Conservation (phyloP, 2,888 invertebrate genomes). For the Achlya flavicornis region DNA sequence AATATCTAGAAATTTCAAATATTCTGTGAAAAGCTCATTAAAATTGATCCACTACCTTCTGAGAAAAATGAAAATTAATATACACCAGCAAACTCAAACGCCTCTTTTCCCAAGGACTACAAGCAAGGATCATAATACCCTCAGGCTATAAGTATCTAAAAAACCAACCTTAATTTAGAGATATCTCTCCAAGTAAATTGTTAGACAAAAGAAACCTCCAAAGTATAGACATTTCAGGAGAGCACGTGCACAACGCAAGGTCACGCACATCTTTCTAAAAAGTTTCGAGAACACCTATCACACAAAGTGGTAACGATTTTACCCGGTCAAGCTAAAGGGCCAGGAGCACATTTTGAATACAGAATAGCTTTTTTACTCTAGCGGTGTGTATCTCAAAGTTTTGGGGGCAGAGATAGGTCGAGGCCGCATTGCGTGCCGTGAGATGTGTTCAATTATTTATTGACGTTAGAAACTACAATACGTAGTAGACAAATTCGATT, state of each 20-base stretch:
- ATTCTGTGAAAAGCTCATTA: too few species aligned
- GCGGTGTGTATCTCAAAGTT: constrained; percentile 36
- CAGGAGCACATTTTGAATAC: constrained; percentile 51
- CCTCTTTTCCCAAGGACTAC: too few species aligned
- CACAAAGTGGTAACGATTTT: constrained; percentile 35
- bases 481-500: too few species aligned
- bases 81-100: too few species aligned
- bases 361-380: constrained; percentile 46
- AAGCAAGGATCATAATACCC: too few species aligned
- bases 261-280: constrained; percentile 10
- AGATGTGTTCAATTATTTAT: constrained; percentile 9
- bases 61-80: too few species aligned
- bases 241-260: constrained; percentile 17
- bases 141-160: too few species aligned
- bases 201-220: neutral
- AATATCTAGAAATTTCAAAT: too few species aligned
- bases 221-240: neutral
- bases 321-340: constrained; percentile 46
- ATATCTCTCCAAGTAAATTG: neutral
- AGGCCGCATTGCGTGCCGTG: constrained; percentile 20
- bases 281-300: constrained; percentile 26
- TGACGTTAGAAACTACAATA: constrained; percentile 5
- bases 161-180: too few species aligned
- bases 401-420: constrained; percentile 26
- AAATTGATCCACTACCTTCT: too few species aligned